Evolutionary conservation across 2,888 invertebrate genomes (phyloP).

Genomic region (Scelioninae gen. 1): DNA sequence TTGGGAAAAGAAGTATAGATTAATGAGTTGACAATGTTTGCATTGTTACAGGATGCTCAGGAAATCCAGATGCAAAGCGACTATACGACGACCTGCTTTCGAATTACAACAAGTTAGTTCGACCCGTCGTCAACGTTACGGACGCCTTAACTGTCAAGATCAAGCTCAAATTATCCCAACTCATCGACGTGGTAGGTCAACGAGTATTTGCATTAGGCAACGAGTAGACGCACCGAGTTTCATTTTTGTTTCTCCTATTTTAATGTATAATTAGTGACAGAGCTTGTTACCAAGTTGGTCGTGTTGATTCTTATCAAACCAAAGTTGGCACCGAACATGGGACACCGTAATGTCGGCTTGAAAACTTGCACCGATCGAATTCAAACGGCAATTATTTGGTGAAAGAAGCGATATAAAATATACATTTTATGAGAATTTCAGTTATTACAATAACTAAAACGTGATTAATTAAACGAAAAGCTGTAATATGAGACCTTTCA

Average conservation of each 20-base stretch:
- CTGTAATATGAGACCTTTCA: not conserved
- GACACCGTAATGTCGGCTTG: no score
- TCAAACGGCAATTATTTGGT: not conserved
- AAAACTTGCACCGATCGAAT: not conserved
- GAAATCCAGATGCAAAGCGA: slow-evolving; percentile 94
- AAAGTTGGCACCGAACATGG: no score
- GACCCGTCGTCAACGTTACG: slow-evolving; percentile 93
- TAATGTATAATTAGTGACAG: slow-evolving; percentile 52
- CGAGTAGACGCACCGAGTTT: slow-evolving; percentile 37
- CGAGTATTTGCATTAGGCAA: slow-evolving; percentile 43
- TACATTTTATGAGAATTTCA: not conserved
- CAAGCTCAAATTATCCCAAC: slow-evolving; percentile 94
- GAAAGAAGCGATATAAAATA: not conserved
- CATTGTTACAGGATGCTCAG: slow-evolving; percentile 89
- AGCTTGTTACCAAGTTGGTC: slow-evolving; percentile 54
- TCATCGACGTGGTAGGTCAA: slow-evolving; percentile 93
- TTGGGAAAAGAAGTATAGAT: slow-evolving; percentile 21
- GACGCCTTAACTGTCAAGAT: slow-evolving; percentile 94
- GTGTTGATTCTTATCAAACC: slow-evolving; percentile 47
- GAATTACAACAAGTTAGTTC: slow-evolving; percentile 94
- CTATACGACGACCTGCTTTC: slow-evolving; percentile 94
- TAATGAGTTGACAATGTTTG: slow-evolving; percentile 60
- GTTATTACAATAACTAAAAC: not conserved
- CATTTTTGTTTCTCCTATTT: slow-evolving; percentile 45
- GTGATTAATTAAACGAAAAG: not conserved